Evolutionary conservation across 2,888 invertebrate genomes (phyloP), one percentile per base, ranked within the genome.

Genomic region (Limulus polyphemus): DNA sequence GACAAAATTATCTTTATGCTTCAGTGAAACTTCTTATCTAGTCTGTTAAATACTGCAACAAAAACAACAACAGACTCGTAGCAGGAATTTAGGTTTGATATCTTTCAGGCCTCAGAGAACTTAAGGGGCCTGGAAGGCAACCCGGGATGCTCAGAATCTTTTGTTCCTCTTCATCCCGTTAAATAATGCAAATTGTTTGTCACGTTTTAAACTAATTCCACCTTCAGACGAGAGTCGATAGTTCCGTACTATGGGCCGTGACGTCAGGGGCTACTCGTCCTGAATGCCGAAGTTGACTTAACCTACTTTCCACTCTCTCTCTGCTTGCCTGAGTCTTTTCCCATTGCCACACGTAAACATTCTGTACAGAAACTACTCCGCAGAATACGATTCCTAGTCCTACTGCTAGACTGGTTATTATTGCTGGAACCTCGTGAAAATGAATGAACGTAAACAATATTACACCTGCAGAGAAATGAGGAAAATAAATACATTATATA

Each of bases 381-480:
- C 92, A 91, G 78, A 93, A 92, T 54, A 93, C 83, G 65, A 93
- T 89, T 2, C 92, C 92, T 16, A 90, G 81, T n/a, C 91, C 90
- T 67, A 93, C 88, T 73, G 93, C 84, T 2, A 89, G 85, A 70
- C 90, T 90, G 14, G 91, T 90, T 60, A 91, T 87, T 70, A 93
- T 89, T 32, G 93, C 92, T 11, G 93, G 89, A 14, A 90, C 90
- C 17, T 91, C 89, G 72, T 90, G 88, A 79, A 92, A 90, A 74
- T 91, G 90, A 74, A 92, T 88, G 77, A 93, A 88, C 1, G 92
- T 90, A 79, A 90, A 92, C 65, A 93, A 82, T 71, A 93, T 90
- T 77, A 93, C 87, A 70, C 90, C 92, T 91, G 81, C 12, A 67
- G 69, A 32, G 3, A 7, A 32, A 32, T 32, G 3, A 32, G 32